These are phyloP conservation scores for Netta rufina DNA, from an alignment of 2,797 vertebrate genomes.

Conservation along the genomic window DNA sequence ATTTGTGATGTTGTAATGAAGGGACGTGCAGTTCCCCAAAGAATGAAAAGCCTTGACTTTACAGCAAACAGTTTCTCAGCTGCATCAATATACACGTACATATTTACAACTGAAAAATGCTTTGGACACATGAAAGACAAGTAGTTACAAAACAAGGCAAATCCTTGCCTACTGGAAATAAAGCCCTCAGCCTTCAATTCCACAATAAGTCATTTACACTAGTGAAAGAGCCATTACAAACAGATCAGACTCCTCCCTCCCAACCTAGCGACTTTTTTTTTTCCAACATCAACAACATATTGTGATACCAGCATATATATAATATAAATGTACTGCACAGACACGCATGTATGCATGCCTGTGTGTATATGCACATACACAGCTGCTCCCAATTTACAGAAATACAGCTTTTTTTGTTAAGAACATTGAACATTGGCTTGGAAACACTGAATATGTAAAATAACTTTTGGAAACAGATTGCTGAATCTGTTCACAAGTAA, in stretches of 20 bases:
- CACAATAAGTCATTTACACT: not conserved
- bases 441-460: not conserved
- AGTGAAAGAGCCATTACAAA: not conserved
- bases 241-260: not conserved
- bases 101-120: not conserved
- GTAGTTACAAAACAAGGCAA: not conserved
- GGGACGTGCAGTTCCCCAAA: not conserved
- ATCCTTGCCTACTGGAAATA: not conserved
- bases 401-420: not conserved
- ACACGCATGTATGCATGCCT: not conserved
- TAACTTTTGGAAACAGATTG: not conserved
- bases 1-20: not conserved
- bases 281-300: not conserved
- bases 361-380: not conserved
- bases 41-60: not conserved
- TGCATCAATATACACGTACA: not conserved
- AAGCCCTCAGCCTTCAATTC: not conserved
- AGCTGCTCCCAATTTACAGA: not conserved
- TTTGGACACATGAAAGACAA: not conserved
- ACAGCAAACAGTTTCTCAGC: not conserved
- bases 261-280: not conserved
- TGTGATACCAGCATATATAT: not conserved
- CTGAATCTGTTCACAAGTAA: not conserved
- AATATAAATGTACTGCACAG: not conserved
- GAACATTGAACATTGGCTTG: not conserved